Evolutionary conservation across 2,888 invertebrate genomes (phyloP), one percentile per base, ranked within the genome.

Genomic region (Aspidiotus destructor): DNA sequence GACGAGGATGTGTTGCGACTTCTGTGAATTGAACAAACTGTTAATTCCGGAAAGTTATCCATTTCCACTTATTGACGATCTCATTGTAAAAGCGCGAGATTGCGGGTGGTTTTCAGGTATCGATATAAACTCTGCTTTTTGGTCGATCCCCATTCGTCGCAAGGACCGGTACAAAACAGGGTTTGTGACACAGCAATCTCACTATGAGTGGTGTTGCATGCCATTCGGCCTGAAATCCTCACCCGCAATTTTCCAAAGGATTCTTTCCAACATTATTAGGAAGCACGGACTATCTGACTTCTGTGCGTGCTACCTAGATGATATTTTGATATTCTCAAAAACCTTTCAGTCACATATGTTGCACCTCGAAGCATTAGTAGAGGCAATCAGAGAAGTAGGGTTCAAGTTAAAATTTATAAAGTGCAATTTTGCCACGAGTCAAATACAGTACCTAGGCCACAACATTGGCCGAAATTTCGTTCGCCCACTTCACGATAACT

Each of bases 51-150:
- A 65, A 65, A 65, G 44, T 13, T 48, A 65, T 13, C 65, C 65
- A 7, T 57, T 65, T 17, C 65, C 65, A 7, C 65, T 58, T 15
- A 65, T 65, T n/a, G n/a, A n/a, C n/a, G n/a, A n/a, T n/a, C n/a
- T n/a, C n/a, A n/a, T n/a, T n/a, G n/a, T n/a, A n/a, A 65, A 74
- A 67, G 74, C 41, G 74, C 63, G 75, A 75, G 74, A 76, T 67
- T 76, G 75, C 61, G 74, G 73, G 57, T 75, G 70, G 71, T 76
- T 75, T 68, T 70, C 75, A 15, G 75, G 73, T 11, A 53, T 77
- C 0, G 76, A 77, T 57, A 74, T 76, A n/a, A 77, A 76, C 70
- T 76, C 75, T 11, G 76, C 76, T 42, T 77, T 77, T 72, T 77
- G 76, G 76, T 75, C 75, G 28, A 69, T 69, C 13, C 63, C 63